Conservation (phyloP, 2,888 invertebrate genomes). For the Cheilosia vernalis region DNA sequence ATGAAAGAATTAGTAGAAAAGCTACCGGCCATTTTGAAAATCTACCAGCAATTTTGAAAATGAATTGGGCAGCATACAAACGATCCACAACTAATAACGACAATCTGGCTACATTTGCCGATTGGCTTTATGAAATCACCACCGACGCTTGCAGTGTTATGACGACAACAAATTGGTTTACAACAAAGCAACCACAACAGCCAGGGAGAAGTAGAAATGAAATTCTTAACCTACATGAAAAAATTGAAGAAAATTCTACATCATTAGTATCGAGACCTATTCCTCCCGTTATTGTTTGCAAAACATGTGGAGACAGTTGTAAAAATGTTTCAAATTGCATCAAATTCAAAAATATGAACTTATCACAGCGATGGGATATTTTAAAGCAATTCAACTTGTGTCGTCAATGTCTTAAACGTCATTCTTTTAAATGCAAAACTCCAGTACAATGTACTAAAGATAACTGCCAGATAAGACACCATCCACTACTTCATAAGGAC, state of each 20-base stretch:
- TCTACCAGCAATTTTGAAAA: no score
- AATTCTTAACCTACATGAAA: background rate
- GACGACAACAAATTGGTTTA: background rate
- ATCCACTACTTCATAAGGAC: conserved; percentile 13
- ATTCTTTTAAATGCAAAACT: background rate
- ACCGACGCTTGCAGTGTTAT: conserved; percentile 5
- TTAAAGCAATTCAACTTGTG: conserved; percentile 8
- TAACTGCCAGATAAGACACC: conserved; percentile 15
- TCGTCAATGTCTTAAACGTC: conserved; percentile 15
- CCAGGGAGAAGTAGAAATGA: background rate
- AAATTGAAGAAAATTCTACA: background rate
- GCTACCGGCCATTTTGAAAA: no score
- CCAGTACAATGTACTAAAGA: background rate
- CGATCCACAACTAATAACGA: background rate
- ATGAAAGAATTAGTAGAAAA: no score
- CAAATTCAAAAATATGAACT: background rate
- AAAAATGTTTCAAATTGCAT: background rate
- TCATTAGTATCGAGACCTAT: background rate
- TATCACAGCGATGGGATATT: background rate
- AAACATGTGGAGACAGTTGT: background rate
- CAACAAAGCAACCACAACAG: background rate
- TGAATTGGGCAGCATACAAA: no score
- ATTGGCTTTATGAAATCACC: background rate
- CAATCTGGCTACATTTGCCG: background rate
- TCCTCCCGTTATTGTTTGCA: background rate